phyloP scores from a whole-genome alignment of 2,888 invertebrate species.

The Folsomia candida region DNA sequence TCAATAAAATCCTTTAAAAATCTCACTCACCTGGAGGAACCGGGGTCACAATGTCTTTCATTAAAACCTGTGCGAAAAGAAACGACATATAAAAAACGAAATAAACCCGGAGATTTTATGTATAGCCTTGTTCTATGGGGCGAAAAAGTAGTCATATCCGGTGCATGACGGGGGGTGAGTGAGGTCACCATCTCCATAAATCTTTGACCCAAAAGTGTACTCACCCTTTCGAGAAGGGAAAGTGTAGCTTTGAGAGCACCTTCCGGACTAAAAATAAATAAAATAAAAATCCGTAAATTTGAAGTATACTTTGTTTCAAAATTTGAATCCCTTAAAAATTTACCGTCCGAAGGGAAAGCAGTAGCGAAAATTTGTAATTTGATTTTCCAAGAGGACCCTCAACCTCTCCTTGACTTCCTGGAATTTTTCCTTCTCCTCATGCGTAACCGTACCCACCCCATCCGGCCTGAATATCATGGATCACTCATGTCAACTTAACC shows the following conservation, averaged over 20 bases:
- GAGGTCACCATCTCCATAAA: too few species aligned
- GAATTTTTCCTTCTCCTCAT: constrained; percentile 96
- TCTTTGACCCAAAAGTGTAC: too few species aligned
- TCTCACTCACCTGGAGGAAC: constrained; percentile 72
- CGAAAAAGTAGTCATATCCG: too few species aligned
- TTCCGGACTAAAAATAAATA: too few species aligned
- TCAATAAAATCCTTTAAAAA: too few species aligned
- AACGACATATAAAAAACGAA: too few species aligned
- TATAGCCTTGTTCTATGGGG: too few species aligned
- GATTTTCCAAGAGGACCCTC: constrained; percentile 87
- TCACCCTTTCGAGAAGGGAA: constrained; percentile 83
- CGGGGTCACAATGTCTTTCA: constrained; percentile 98
- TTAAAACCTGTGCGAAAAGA: constrained; percentile 66
- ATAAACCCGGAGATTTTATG: too few species aligned
- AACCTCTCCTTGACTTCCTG: constrained; percentile 95
- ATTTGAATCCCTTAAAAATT: too few species aligned
- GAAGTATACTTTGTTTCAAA: too few species aligned
- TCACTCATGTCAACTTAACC: neutral
- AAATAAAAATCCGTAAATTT: too few species aligned
- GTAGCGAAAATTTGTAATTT: constrained; percentile 98
- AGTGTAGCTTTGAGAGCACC: constrained; percentile 95
- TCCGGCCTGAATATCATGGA: constrained; percentile 74
- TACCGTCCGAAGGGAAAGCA: constrained; percentile 98
- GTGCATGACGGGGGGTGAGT: too few species aligned
- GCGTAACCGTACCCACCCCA: constrained; percentile 96